Conservation (phyloP, 2,797 vertebrate genomes). For the Labeo calbasu region DNA sequence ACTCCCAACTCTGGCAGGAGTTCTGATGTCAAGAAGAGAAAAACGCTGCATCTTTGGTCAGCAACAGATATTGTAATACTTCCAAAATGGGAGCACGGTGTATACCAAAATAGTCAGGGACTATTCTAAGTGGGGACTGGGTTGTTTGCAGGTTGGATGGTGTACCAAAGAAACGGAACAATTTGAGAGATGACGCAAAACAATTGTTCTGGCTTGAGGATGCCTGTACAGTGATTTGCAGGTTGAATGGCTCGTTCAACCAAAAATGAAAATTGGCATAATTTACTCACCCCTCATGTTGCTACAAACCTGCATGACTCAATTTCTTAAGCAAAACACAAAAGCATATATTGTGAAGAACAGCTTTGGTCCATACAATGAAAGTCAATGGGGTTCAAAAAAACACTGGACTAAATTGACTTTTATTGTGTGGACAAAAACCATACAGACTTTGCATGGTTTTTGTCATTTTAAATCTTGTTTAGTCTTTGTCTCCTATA, state of each 20-base stretch:
- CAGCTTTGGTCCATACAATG: neutral
- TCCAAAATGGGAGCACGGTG: neutral
- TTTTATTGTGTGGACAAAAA: neutral
- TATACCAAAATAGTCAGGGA: neutral
- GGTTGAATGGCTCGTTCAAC: neutral
- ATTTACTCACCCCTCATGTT: constrained; percentile 2
- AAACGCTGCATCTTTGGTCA: constrained; percentile 7
- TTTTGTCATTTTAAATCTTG: neutral
- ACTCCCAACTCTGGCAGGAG: constrained; percentile 37
- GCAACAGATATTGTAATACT: constrained; percentile 23
- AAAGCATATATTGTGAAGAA: neutral
- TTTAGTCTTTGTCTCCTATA: neutral
- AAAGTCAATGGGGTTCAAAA: neutral
- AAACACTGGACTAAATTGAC: neutral
- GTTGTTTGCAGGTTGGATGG: neutral
- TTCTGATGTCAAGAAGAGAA: constrained; percentile 29
- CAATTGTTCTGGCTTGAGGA: neutral
- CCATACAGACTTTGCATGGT: too few relatives aligned
- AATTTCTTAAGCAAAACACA: neutral
- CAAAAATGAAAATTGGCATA: neutral
- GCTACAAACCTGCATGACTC: neutral
- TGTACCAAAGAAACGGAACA: constrained; percentile 12
- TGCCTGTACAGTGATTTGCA: neutral
- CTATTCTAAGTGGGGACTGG: neutral
- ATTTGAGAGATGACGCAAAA: constrained; percentile 16